phyloP scores from a whole-genome alignment of 2,797 vertebrate genomes.

The Sebastes vulpes region DNA sequence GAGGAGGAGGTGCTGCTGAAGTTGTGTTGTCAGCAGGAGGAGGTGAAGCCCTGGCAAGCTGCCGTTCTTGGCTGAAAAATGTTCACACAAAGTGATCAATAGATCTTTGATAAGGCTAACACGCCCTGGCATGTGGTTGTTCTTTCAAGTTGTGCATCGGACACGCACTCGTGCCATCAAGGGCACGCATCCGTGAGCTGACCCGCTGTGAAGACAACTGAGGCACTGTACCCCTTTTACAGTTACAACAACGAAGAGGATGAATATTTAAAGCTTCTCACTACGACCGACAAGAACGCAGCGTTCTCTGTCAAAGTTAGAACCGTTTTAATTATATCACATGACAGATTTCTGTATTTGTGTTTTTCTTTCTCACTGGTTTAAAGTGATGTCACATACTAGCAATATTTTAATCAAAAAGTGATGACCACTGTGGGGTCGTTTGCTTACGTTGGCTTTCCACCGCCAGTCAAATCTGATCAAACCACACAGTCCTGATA shows the following conservation, averaged over 20 bases:
- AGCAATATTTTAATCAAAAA: not conserved
- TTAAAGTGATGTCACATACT: not conserved
- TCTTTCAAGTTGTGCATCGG: slow-evolving; percentile 32
- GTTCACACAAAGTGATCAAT: slow-evolving; percentile 62
- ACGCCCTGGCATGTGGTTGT: slow-evolving; percentile 19
- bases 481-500: not conserved
- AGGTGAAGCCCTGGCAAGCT: slow-evolving; percentile 47
- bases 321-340: not conserved
- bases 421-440: not conserved
- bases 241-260: not conserved
- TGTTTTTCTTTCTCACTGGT: not conserved
- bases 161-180: slow-evolving; percentile 22
- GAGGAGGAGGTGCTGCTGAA: slow-evolving; percentile 53
- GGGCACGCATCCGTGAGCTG: slow-evolving; percentile 21
- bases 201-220: not conserved
- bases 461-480: not conserved
- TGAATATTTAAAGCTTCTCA: not conserved
- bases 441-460: not conserved
- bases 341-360: not conserved
- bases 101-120: slow-evolving; percentile 66
- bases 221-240: not conserved
- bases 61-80: slow-evolving; percentile 49
- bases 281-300: not conserved
- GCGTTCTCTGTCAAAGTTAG: no score
- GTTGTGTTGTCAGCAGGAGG: slow-evolving; percentile 68